A percentile compares a stretch with the other conserved stretches of the same genome.
Conservation (phyloP, 1,140 invertebrate species). For the Drosophila miranda region DNA sequence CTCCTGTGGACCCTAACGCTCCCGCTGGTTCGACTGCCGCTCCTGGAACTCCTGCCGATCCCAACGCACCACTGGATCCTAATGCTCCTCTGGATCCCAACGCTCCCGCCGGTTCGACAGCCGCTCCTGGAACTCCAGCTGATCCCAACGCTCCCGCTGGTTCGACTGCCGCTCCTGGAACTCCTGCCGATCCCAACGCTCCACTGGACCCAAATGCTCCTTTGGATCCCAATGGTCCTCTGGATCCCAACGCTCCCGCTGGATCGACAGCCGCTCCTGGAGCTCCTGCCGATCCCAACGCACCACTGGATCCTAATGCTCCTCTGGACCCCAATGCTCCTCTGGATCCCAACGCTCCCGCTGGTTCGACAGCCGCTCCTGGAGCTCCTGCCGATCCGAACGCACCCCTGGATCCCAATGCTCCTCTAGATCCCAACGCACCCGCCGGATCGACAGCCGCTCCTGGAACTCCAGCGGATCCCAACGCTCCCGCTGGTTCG, state of each 20-base stretch:
- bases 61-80: neutral
- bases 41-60: conserved; percentile 4
- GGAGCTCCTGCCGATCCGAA: neutral
- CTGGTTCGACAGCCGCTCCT: conserved; percentile 9
- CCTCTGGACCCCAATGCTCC: conserved; percentile 1
- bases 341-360: conserved; percentile 25
- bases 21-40: conserved; percentile 5
- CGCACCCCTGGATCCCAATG: neutral
- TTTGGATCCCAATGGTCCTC: neutral
- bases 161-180: neutral
- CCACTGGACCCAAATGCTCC: neutral
- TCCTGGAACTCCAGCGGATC: neutral
- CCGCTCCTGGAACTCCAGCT: conserved; percentile 5
- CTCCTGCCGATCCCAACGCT: conserved; percentile 4
- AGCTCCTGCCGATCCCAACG: conserved; percentile 26
- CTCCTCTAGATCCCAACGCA: too few species aligned
- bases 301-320: too few species aligned
- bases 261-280: conserved; percentile 10
- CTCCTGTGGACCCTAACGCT: conserved; percentile 22
- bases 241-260: neutral
- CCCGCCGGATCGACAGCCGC: too few species aligned
- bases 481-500: conserved; percentile 1
- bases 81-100: too few species aligned
- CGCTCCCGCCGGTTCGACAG: neutral
- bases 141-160: conserved; percentile 1